Base-by-base conservation (phyloP, 2,797 vertebrate species). In the Psittacula echo region DNA sequence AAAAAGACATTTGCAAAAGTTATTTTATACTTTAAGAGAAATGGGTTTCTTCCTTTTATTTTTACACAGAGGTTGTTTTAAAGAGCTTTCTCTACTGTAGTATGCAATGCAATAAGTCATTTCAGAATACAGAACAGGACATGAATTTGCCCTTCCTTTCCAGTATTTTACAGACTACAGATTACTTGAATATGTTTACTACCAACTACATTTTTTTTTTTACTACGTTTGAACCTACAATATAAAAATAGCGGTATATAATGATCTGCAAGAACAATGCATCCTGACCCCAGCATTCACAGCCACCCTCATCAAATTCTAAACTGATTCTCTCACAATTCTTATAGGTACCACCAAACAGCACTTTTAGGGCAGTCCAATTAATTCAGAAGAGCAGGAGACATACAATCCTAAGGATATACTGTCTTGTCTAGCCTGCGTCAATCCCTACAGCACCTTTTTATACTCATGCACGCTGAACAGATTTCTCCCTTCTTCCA, bases 401-500 rank as follows among this genome's bases (percentile, higher is more conserved):
- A 74, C 11, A 47, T 1, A 83, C 29, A 54, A 26, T 89, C 29
- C 64, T 53, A 73, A 80, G 27, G 37, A 64, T 24, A 17, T 5
- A 48, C 4, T 1, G 1, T 37, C 20, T 48, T 76, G 45, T 23
- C 47, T 37, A 74, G 51, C 20, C n/a, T 22, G 3, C 1, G 1
- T 32, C 47, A 84, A 18, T 48, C 37, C 22, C 68, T 61, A 61
- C 41, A 68, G 45, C 20, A 72, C 11, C 19, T 34, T 81, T 87
- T 79, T 50, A 73, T 5, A 81, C 3, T 5, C 14, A 45, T 0
- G 0, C 8, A 39, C 0, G 16, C 41, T 50, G 29, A 90, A 90
- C 4, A 75, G 32, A 58, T 39, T 48, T 72, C 44, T 47, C 32
- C 26, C 20, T 86, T 90, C 48, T 78, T 62, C 7, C 32, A 65